Evolutionary conservation across 2,113 vertebrate genomes (phyloP), one percentile per base, ranked within the genome.

Genomic region (Sialia sialis): DNA sequence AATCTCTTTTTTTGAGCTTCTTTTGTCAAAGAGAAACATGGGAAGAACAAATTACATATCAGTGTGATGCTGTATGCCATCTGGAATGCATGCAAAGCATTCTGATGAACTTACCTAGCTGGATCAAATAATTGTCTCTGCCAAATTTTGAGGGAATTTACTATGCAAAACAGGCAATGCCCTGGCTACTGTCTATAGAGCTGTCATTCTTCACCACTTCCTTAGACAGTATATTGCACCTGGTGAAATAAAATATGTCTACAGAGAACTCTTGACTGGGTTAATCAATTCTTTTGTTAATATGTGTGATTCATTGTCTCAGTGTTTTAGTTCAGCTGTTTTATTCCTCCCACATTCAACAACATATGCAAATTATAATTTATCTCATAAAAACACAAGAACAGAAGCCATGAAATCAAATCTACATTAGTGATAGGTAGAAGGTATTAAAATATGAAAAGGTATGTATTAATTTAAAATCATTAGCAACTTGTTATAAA

Each of bases 401-500:
- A 70, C 60, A 75, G 21, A 59, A 60, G 2, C 2, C 9, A 54
- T 13, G 2, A 79, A 56, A 79, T 66, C 39, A 41, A n/a, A 30
- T 38, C 18, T 38, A 7, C 5, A 16, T 16, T 36, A 8, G 5
- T 56, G 10, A 32, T 7, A 67, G 13, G 21, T 70, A 51, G 16
- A 54, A 56, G 1, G 4, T 30, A 34, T 8, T 70, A 62, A 90
- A 60, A 70, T 38, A 60, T 39, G n/a, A 38, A 56, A 19, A 52
- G 2, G 0, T 5, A 43, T 49, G 62, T 74, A 66, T 8, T 39
- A 74, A 54, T 38, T 52, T 39, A 16, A 63, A 27, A 60, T 30
- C 6, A 25, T 2, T 32, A 4, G 5, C 4, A 7, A 15, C 11
- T 73, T 2, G 0, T 21, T 74, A 19, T 36, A 51, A 74, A 18